Evolutionary conservation across 2,888 invertebrate species (phyloP), one percentile per base, ranked within the genome.

Genomic region (Pharmacophagus antenor): DNA sequence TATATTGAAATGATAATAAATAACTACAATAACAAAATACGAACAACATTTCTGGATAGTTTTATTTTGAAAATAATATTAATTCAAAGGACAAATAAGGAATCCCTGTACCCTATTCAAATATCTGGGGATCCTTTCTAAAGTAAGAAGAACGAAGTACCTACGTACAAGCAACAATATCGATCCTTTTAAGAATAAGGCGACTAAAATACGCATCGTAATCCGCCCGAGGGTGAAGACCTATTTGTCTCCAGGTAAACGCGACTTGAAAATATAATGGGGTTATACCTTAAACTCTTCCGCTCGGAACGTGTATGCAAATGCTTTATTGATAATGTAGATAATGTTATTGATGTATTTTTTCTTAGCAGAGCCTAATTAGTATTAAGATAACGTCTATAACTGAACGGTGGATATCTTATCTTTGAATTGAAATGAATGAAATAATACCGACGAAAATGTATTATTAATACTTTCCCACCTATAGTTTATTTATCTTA

Each of bases 91-190:
- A 80, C 83, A 79, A 76, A 84, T 83, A 84, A 83, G 79, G 80
- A 81, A 75, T 60, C 27, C 55, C 55, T 20, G 76, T 74, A 71
- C 75, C 78, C 80, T 84, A 82, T 86, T 86, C 85, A 84, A 87
- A 86, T 86, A 85, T 85, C 86, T 84, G 72, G 15, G 79, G 79
- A 77, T 83, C 82, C 81, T 80, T 77, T 79, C 78, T 80, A 80
- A 79, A 80, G 79, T 80, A 84, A 79, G 77, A 79, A 79, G 74
- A 72, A 68, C 70, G 37, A 73, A 73, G 77, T 76, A 76, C 67
- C 76, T 79, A 79, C 80, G 84, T 82, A 84, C 82, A 85, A 82
- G 80, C 83, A 84, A 85, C 84, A 80, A 84, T 84, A 83, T 82
- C 79, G 80, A 76, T 75, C 82, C 81, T 82, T 82, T 82, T 77